phyloP scores from a whole-genome alignment of 1,140 invertebrate species.

The Drosophila nikananu region DNA sequence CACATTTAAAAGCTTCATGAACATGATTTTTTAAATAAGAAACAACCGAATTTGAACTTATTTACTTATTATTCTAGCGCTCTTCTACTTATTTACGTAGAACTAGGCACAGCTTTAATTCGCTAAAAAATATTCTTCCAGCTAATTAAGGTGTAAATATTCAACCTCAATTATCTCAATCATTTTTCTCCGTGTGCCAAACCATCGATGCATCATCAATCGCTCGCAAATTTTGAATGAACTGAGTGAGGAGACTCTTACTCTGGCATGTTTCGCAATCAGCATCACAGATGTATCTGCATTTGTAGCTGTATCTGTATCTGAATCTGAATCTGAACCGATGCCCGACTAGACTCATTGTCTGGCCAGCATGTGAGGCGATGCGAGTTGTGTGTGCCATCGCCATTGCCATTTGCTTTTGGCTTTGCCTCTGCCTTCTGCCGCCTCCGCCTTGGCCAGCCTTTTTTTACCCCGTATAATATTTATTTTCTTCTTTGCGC shows the following conservation, averaged over 20 bases:
- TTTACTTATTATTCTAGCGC: not conserved
- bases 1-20: too few relatives aligned
- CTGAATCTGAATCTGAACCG: constrained; percentile 48
- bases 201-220: constrained; percentile 47
- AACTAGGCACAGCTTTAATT: too few relatives aligned
- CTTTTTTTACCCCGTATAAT: constrained; percentile 13
- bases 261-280: constrained; percentile 38
- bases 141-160: not conserved
- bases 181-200: constrained; percentile 7
- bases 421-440: constrained; percentile 24
- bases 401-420: constrained; percentile 59
- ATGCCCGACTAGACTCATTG: constrained; percentile 73
- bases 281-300: constrained; percentile 18
- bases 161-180: not conserved
- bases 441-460: constrained; percentile 16
- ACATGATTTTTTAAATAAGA: not conserved
- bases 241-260: constrained; percentile 12
- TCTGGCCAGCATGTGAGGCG: constrained; percentile 60
- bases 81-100: too few relatives aligned
- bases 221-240: constrained; percentile 49
- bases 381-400: constrained; percentile 58
- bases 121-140: not conserved
- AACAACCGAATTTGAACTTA: not conserved
- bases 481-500: constrained; percentile 20
- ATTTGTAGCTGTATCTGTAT: constrained; percentile 19